Evolutionary conservation across 2,113 vertebrate species (phyloP).

Genomic region (Forbesichthys agassizii): DNA sequence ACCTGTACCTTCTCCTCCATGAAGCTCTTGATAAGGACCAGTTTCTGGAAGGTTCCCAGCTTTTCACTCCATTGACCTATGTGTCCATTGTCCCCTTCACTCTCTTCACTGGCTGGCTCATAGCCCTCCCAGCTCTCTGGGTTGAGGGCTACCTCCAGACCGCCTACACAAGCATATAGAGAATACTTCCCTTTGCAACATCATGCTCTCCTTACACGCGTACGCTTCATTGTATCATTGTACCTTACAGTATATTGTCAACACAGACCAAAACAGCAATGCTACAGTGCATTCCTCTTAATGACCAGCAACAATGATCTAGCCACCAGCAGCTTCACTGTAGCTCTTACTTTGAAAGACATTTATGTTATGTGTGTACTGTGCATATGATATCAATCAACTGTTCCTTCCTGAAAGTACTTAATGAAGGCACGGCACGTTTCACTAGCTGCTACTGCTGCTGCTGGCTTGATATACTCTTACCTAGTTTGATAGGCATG

Average conservation of each 20-base stretch:
- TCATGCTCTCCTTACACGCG: background rate
- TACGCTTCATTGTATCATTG: no score
- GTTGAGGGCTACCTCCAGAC: constrained; percentile 76
- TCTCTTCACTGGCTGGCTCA: constrained; percentile 14
- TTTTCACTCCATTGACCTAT: constrained; percentile 60
- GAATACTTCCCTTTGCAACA: constrained; percentile 56
- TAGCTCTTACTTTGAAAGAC: background rate
- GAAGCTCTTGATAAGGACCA: constrained; percentile 80
- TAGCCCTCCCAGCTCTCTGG: constrained; percentile 61
- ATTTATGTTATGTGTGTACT: background rate
- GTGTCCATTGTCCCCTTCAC: constrained; percentile 11
- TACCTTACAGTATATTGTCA: no score
- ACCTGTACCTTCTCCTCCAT: constrained; percentile 79
- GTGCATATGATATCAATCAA: constrained; percentile 14
- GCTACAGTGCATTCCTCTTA: background rate
- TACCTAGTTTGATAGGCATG: constrained; percentile 77
- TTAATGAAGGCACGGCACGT: background rate
- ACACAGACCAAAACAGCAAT: background rate
- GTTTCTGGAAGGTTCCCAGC: constrained; percentile 79
- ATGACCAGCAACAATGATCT: no score
- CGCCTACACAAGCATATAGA: constrained; percentile 46
- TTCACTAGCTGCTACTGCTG: background rate
- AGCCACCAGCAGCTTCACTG: no score
- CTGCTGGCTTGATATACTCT: background rate
- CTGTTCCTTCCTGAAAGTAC: background rate